Percentiles rank a stretch among this genome's conserved stretches.
phyloP scores from a whole-genome alignment of 2,888 invertebrate genomes.

The Julus scanicus region DNA sequence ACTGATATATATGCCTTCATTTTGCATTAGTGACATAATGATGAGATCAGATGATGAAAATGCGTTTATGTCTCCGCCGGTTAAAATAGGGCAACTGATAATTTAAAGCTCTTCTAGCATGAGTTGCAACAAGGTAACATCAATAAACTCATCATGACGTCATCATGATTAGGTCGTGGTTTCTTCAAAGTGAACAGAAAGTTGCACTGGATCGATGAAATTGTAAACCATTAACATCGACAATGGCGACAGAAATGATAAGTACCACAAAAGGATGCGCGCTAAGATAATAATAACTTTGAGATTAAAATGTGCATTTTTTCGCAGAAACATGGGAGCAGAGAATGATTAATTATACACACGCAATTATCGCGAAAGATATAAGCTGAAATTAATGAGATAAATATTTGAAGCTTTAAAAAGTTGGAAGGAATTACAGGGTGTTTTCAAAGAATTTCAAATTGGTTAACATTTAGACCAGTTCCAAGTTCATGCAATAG shows the following conservation, averaged over 20 bases:
- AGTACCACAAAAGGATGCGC: conserved; percentile 19
- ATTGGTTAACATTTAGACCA: no score
- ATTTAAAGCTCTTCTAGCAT: neutral
- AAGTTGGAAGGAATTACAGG: neutral
- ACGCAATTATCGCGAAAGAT: conserved; percentile 28
- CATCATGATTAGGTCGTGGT: conserved; percentile 34
- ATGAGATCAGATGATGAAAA: neutral
- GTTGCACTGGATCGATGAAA: neutral
- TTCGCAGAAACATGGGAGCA: neutral
- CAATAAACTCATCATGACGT: neutral
- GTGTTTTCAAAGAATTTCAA: neutral
- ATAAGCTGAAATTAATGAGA: conserved; percentile 27
- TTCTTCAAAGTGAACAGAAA: neutral
- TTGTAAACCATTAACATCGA: conserved; percentile 36
- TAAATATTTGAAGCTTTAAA: neutral
- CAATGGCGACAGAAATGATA: conserved; percentile 40
- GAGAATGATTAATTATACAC: conserved; percentile 30
- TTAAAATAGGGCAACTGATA: neutral
- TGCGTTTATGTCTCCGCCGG: neutral
- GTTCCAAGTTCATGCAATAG: no score
- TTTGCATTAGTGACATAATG: neutral
- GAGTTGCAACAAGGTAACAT: neutral
- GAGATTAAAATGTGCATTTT: conserved; percentile 1
- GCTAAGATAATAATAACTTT: neutral
- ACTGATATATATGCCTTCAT: neutral